Base-by-base conservation (phyloP, 2,113 vertebrate species). In the Herpailurus yagouaroundi region DNA sequence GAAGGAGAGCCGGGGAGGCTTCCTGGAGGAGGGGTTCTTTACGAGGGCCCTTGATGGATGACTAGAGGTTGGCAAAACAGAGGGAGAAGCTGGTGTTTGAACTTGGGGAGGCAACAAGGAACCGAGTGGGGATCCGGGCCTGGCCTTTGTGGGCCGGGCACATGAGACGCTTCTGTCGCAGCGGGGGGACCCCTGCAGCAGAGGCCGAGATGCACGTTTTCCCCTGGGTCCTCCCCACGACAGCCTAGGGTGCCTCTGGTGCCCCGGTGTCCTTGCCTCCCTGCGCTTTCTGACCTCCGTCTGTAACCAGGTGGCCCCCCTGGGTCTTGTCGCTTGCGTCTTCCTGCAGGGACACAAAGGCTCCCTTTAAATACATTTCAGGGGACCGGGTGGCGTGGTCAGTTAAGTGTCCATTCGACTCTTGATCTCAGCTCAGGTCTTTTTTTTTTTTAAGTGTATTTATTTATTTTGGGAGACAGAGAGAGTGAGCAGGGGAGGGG, bases 201-300 rank as follows among this genome's bases (percentile, higher is more conserved):
- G 48, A n/a, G 41, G 16, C 38, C 0, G 0, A 50, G 15, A 9
- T 33, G 55, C 6, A 3, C 0, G 19, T 10, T 29, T 1, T 0
- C 41, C 15, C 7, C 13, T 0, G 57, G 60, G 63, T 23, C n/a
- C 57, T 55, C 63, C 74, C 10, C 55, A 33, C 0, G 19, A 33
- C 60, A 18, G 29, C 29, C 16, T 68, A 29, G 60, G 38, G 83
- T 6, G 1, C 19, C n/a, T 12, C 13, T 4, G 38, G 86, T 19
- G 5, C 31, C 68, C 1, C 21, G 16, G 48, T 3, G 15, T 48
- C 15, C 14, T n/a, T 7, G 0, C n/a, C 14, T 4, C 5, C 6
- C n/a, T 2, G n/a, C 4, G 1, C 23, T 25, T 10, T 36, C 7
- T 15, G 1, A 7, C 16, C 50, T 15, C 16, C 48, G 14, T 52